Evolutionary conservation across 92 coral and sea anemone genomes (phyloP), one percentile per base, ranked within the genome.

Genomic region (Phenganax subtilis): DNA sequence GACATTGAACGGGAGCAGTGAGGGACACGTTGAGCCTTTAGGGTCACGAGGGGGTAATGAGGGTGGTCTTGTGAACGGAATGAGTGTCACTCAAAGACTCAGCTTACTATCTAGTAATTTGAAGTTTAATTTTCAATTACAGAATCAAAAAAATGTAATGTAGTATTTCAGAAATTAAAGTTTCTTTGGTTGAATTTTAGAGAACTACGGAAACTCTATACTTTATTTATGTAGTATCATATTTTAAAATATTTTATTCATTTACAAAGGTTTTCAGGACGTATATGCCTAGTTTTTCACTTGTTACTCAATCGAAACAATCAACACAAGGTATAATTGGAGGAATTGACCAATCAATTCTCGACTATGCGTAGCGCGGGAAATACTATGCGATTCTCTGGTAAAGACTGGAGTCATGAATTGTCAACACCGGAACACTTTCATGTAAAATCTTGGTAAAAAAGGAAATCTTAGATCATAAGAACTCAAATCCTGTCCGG

Each of bases 51-150:
- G 86, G 51, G 80, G 76, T 16, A 85, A 56, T 8, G 59, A 88
- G 16, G 91, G 89, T 76, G 86, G 91, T 11, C 89, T 96, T 57
- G 99, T 96, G 27, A 96, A 96, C 78, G 99, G 99, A 0, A 92
- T 96, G 70, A 92, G 96, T 8, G 93, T 96, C 6, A 92, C 97
- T 37, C 99, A 96, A 66, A 92, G 99, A 87, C 90, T 96, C 11
- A 97, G 87, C 77, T 92, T 96, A 51, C 71, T 96, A 14, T 96
- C 99, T 10, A 79, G 63, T 63, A 79, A 79, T 28, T 65, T 79
- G 10, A 79, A 79, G 69, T 79, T 79, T 28, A 79, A 79, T 51
- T 79, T 79, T 79, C 83, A 79, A 37, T 79, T 79, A 7, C 65
- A 63, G 53, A 52, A 79, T 68, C 4, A 20, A 28, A 20, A 64